A percentile compares a stretch with the other conserved stretches of the same genome.
Evolutionary conservation across 2,113 vertebrate genomes (phyloP).

Genomic region (Miniopterus natalensis): DNA sequence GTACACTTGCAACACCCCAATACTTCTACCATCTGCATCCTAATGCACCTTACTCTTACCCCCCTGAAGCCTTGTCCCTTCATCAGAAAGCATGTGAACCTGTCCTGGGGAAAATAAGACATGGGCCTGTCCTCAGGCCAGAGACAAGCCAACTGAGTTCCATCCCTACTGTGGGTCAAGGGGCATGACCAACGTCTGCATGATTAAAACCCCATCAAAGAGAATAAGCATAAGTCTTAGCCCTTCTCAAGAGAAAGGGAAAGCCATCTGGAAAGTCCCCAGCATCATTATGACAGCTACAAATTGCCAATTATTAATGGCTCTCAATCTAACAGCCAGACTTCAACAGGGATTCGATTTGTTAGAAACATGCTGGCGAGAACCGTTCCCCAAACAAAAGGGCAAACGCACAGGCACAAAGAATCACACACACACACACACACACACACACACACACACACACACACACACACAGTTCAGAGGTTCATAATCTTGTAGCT

Average conservation of each 20-base stretch:
- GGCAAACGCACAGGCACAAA: conserved; percentile 39
- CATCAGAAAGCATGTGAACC: not conserved
- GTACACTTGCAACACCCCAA: not conserved
- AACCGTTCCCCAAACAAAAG: conserved; percentile 64
- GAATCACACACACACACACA: not conserved
- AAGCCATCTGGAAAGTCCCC: conserved; percentile 73
- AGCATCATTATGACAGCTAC: conserved; percentile 71
- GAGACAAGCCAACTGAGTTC: not conserved
- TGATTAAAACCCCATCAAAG: conserved; percentile 63
- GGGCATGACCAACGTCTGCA: not conserved
- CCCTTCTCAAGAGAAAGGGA: conserved; percentile 60
- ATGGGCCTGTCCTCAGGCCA: not conserved
- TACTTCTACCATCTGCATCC: not conserved
- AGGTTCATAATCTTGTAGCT: conserved; percentile 10
- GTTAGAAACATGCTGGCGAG: conserved; percentile 52
- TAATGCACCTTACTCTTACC: not conserved
- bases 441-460: not conserved
- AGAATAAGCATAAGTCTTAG: conserved; percentile 18
- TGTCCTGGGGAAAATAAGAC: not conserved
- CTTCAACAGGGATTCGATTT: conserved; percentile 43
- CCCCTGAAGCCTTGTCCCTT: not conserved
- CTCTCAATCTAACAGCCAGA: conserved; percentile 66
- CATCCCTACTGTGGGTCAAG: conserved; percentile 27
- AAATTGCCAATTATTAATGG: conserved; percentile 78
- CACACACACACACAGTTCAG: conserved; percentile 8